These are phyloP conservation scores for Boloria selene DNA, from an alignment of 2,888 invertebrate species.

Conservation along the genomic window DNA sequence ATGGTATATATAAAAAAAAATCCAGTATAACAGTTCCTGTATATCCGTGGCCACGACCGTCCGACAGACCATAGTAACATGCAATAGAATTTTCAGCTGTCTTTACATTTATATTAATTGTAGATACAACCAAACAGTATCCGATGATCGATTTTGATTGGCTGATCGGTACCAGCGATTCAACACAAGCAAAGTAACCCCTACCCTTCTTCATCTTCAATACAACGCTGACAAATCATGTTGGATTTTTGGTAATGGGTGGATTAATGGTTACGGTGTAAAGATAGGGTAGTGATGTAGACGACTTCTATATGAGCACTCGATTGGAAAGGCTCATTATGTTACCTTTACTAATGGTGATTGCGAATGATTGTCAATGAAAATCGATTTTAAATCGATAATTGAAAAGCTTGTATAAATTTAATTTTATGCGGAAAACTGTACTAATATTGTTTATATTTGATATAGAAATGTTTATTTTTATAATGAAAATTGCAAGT, in stretches of 20 bases:
- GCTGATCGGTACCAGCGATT: conserved; percentile 78
- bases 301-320: background rate
- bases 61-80: conserved; percentile 22
- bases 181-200: conserved; percentile 68
- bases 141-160: conserved; percentile 83
- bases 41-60: conserved; percentile 18
- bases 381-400: background rate
- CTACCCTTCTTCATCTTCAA: conserved; percentile 53
- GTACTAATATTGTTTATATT: no score
- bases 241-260: conserved; percentile 61
- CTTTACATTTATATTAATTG: conserved; percentile 77
- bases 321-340: background rate
- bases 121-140: conserved; percentile 81
- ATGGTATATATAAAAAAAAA: background rate
- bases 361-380: conserved; percentile 14
- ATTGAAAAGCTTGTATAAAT: background rate
- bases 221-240: conserved; percentile 43
- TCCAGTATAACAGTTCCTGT: conserved; percentile 26
- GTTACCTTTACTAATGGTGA: conserved; percentile 6
- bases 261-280: conserved; percentile 47
- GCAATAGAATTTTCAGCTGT: conserved; percentile 47
- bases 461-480: background rate
- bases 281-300: conserved; percentile 34
- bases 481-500: no score
- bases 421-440: background rate